These are phyloP conservation scores for Styela clava DNA, from an alignment of 23 tunicate species.

Conservation along the genomic window DNA sequence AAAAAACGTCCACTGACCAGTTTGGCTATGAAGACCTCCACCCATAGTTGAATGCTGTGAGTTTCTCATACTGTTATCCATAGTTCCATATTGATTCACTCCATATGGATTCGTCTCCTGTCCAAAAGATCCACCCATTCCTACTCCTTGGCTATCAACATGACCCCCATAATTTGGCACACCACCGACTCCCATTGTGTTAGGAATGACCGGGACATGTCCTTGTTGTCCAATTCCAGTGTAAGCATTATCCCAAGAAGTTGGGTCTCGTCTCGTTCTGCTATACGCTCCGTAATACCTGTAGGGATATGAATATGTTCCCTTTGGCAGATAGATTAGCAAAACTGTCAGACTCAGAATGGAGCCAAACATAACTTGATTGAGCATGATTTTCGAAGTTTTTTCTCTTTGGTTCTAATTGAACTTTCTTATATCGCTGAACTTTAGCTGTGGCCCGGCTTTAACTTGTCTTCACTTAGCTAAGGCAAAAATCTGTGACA, in stretches of 20 bases:
- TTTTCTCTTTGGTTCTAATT: background rate
- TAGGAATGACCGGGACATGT: constrained; percentile 10
- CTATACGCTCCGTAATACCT: constrained; percentile 28
- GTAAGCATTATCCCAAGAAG: constrained; percentile 13
- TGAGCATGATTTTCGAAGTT: background rate
- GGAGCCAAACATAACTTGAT: background rate
- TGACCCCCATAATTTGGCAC: background rate
- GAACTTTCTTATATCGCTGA: too few relatives aligned
- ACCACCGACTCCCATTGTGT: background rate
- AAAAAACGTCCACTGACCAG: too few relatives aligned
- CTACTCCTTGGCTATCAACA: background rate
- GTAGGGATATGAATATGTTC: constrained; percentile 1
- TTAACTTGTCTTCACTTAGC: background rate
- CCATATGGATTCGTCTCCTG: background rate
- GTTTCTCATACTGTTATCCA: background rate
- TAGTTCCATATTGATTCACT: background rate
- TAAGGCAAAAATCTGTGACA: background rate
- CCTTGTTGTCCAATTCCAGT: background rate
- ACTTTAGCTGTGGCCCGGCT: background rate
- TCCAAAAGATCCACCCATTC: constrained; percentile 11
- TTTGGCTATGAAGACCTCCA: background rate
- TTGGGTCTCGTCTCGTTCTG: constrained; percentile 21
- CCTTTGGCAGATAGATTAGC: background rate
- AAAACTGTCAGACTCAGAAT: background rate
- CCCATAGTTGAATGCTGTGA: constrained; percentile 6